These are phyloP conservation scores for Cancer borealis DNA, from an alignment of 2,888 invertebrate species.

Conservation along the genomic window DNA sequence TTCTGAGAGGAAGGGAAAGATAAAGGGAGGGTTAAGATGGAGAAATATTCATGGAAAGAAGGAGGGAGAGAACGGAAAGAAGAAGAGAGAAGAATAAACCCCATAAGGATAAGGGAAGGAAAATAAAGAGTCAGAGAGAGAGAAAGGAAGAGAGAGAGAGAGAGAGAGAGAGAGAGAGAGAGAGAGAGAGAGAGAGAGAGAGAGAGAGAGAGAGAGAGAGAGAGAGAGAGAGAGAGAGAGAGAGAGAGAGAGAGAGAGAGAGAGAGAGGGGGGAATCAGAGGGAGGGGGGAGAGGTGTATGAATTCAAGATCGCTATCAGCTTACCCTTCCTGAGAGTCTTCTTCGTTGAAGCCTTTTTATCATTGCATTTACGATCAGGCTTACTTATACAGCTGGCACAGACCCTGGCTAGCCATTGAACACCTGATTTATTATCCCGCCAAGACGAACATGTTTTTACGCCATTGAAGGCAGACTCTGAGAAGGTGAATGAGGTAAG, in stretches of 20 bases:
- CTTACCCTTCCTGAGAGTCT: not conserved
- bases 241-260: constrained; percentile 9
- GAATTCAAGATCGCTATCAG: not conserved
- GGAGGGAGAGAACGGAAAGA: not conserved
- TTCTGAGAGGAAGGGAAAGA: not conserved
- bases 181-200: not conserved
- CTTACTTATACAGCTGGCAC: not conserved
- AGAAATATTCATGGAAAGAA: not conserved
- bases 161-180: not conserved
- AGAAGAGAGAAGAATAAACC: constrained; percentile 46
- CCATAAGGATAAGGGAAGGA: too few species aligned
- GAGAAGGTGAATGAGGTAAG: not conserved
- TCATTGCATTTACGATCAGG: not conserved
- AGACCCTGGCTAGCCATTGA: not conserved
- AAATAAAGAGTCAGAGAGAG: constrained; percentile 22
- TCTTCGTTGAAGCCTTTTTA: not conserved
- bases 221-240: too few species aligned
- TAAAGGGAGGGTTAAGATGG: not conserved
- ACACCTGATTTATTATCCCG: not conserved
- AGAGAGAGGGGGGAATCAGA: constrained; percentile 31
- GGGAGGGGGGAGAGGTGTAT: not conserved
- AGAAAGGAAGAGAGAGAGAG: not conserved
- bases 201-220: not conserved
- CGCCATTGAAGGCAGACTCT: not conserved
- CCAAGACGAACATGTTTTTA: not conserved